Base-by-base conservation (phyloP, 1,140 invertebrate genomes). In the Melanaphis sacchari region DNA sequence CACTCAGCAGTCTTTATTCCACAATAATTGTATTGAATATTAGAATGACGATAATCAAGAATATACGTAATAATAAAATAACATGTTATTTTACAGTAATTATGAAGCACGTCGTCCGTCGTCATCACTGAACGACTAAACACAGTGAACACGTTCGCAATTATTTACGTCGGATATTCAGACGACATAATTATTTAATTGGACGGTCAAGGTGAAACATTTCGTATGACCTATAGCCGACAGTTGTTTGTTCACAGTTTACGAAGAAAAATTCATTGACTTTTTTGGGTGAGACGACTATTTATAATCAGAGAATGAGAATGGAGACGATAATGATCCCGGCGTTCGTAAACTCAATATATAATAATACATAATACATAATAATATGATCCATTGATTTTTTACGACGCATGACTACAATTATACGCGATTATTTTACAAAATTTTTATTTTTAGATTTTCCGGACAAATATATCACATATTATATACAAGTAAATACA, bases 181-280 rank as follows among this genome's bases (percentile, higher is more conserved):
- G 59, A 59, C 54, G 52, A 90, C 54, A 90, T 66, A 90, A 90
- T 90, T 66, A 90, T 59, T 76, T 76, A 91, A 91, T 91, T 91
- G 90, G 18, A n/a, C 90, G 90, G 90, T 81, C 90, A 91, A 91
- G 90, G 90, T 91, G 31, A 43, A 43, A 91, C 90, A 76, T 76
- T 76, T 76, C 31, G 26, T 41, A 91, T 41, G 90, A 91, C 59
- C 38, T 81, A n/a, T 81, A 81, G n/a, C 31, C 31, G n/a, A 46
- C 41, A 41, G n/a, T 82, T 54, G 85, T 46, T 36, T n/a, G 85
- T n/a, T n/a, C n/a, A 36, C 87, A 84, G 31, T 7, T 21, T 22
- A 88, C 43, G 21, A 15, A 22, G 43, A 88, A 88, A 88, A 88
- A 85, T 31, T 43, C 84, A 31, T 85, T 41, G 24, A 11, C 41